Conservation (phyloP, 2,797 vertebrate genomes). For the Cynodonichthys magdalenae region DNA sequence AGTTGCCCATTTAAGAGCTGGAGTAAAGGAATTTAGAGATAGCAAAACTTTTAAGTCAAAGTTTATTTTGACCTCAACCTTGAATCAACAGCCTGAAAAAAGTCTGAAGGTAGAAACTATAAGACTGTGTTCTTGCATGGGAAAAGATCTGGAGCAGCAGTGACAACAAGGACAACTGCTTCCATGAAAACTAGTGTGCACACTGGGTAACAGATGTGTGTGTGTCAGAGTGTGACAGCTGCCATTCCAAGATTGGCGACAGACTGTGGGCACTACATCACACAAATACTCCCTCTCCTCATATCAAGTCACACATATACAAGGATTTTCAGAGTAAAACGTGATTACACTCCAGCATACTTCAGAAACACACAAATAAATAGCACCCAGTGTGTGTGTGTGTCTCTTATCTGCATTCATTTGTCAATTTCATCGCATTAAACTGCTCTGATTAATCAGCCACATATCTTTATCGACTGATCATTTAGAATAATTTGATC, state of each 20-base stretch:
- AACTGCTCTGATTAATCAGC: neutral
- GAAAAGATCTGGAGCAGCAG: constrained; percentile 25
- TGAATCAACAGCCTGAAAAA: constrained; percentile 15
- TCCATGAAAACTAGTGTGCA: constrained; percentile 40
- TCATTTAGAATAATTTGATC: neutral
- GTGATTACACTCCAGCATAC: constrained; percentile 38
- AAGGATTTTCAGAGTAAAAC: constrained; percentile 41
- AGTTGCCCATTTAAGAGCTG: constrained; percentile 45
- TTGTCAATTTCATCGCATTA: neutral
- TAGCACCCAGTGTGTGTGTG: neutral
- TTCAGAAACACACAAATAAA: constrained; percentile 23
- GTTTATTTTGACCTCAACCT: constrained; percentile 4
- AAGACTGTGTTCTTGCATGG: constrained; percentile 17
- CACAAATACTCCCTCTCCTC: constrained; percentile 35
- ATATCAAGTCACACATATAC: constrained; percentile 22
- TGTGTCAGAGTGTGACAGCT: constrained; percentile 47
- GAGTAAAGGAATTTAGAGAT: constrained; percentile 35
- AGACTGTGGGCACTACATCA: constrained; percentile 54
- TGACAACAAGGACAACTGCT: constrained; percentile 59
- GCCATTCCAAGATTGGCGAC: constrained; percentile 49
- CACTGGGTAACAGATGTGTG: constrained; percentile 28
- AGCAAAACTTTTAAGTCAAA: constrained; percentile 17
- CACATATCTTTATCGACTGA: neutral
- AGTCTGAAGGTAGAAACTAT: constrained; percentile 24
- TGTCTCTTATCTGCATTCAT: neutral